Base-by-base conservation (phyloP, 1,140 invertebrate genomes). In the Colletes latitarsis region DNA sequence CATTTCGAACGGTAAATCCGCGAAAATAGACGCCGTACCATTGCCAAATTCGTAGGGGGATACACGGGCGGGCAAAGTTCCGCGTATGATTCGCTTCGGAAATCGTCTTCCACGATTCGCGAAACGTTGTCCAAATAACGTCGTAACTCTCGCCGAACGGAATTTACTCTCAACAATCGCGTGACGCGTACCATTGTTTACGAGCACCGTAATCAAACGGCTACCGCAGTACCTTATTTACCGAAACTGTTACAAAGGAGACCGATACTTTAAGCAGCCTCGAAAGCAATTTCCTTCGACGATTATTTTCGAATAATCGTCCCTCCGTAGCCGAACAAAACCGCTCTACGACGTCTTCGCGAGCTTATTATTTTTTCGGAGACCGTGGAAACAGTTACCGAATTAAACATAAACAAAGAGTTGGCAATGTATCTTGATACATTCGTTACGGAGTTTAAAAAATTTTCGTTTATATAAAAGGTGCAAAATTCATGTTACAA, bases 51-150 rank as follows among this genome's bases (percentile, higher is more conserved):
- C 77, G 52, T 73, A 53, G 39, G 17, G 43, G 39, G n/a, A 12
- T 63, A 63, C 21, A 12, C 58, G 70, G 30, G 9, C 39, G 30
- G 30, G 30, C 43, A 62, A 41, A 76, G 55, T 76, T 81, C 55
- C 19, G 41, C 19, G 55, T 30, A 76, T 68, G 62, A 81, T 76
- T 62, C 63, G 55, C 66, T 76, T 68, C 39, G 39, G 73, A 53
- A 52, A 79, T 66, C 43, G 70, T 66, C 21, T 57, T 60, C 21
- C 41, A 58, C 53, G 19, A 43, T 10, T 62, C 43, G 67, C n/a
- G 57, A 63, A 43, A 62, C 68, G 49, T 49, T 60, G 69, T 73
- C 77, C 69, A 78, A 78, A 78, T 78, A 78, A 72, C 77, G 39
- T 78, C 77, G 77, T 78, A 78, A 78, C 41, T 78, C 58, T 64